Conservation (phyloP, 2,888 invertebrate genomes). For the Halocaridina rubra region DNA sequence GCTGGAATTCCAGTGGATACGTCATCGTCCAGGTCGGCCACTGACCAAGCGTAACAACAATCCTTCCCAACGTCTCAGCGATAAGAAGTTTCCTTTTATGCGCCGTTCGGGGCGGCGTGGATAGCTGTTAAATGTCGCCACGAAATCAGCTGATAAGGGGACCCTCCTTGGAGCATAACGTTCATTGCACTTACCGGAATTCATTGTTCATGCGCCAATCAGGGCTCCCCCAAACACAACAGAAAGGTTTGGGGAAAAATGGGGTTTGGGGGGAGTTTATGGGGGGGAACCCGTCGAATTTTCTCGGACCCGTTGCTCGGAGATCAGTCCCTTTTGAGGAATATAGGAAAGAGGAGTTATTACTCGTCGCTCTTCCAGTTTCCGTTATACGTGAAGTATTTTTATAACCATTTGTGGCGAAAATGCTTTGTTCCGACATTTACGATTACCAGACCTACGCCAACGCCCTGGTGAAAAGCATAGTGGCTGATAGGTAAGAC, state of each 20-base stretch:
- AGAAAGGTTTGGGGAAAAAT: slow-evolving; percentile 4
- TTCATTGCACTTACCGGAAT: background rate
- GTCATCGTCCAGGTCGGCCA: background rate
- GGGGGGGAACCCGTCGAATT: background rate
- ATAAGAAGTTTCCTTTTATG: background rate
- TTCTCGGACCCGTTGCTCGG: background rate
- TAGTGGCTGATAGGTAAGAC: slow-evolving; percentile 49
- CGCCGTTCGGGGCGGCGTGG: background rate
- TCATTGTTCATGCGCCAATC: slow-evolving; percentile 40
- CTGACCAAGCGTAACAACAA: background rate
- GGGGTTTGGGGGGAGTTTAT: background rate
- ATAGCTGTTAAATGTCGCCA: background rate
- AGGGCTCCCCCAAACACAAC: slow-evolving; percentile 9
- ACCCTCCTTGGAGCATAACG: slow-evolving; percentile 30
- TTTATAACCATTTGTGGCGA: no score
- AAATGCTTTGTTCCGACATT: slow-evolving; percentile 49
- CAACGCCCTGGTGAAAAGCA: slow-evolving; percentile 50
- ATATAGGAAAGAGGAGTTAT: background rate
- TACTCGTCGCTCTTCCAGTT: background rate
- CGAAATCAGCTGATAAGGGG: slow-evolving; percentile 27
- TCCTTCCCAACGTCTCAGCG: background rate
- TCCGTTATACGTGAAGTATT: no score
- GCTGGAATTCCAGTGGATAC: background rate
- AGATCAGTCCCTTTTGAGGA: slow-evolving; percentile 4
- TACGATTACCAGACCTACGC: slow-evolving; percentile 58